Conservation (phyloP, 2,113 vertebrate species). For the Smithornis capensis region DNA sequence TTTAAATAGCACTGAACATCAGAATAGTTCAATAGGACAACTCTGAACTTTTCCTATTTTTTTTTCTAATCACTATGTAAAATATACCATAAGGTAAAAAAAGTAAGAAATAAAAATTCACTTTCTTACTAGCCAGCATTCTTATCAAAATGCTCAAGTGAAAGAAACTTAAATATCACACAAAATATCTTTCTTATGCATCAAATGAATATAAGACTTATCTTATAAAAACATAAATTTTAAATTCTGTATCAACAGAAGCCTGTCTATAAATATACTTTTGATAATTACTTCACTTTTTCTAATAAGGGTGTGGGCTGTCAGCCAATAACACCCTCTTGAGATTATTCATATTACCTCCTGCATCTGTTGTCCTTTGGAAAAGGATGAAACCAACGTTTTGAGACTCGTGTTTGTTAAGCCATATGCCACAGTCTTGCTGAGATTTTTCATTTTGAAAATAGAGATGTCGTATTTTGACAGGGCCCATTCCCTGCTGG, state of each 20-base stretch:
- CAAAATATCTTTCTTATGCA: not conserved
- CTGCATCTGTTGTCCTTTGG: not conserved
- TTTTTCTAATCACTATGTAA: not conserved
- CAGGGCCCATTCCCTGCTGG: not conserved
- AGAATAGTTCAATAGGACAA: not conserved
- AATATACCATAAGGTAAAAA: not conserved
- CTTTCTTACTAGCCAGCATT: not conserved
- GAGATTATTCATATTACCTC: slow-evolving; percentile 64
- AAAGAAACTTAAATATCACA: not conserved
- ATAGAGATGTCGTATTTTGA: not conserved
- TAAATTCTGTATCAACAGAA: not conserved
- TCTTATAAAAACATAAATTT: not conserved
- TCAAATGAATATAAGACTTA: not conserved
- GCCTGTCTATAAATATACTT: not conserved
- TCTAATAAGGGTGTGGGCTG: not conserved
- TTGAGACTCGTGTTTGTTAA: not conserved
- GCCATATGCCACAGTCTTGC: not conserved
- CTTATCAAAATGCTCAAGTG: not conserved
- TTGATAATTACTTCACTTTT: not conserved
- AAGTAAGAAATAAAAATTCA: not conserved
- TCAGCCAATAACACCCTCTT: not conserved
- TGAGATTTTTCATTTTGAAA: slow-evolving; percentile 29
- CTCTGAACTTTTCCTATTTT: not conserved
- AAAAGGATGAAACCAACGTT: slow-evolving; percentile 30
- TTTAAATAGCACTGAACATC: not conserved